A percentile compares a stretch with the other conserved stretches of the same genome.
These are phyloP conservation scores for Butorides virescens DNA, from an alignment of 2,113 vertebrate genomes.

Conservation along the genomic window DNA sequence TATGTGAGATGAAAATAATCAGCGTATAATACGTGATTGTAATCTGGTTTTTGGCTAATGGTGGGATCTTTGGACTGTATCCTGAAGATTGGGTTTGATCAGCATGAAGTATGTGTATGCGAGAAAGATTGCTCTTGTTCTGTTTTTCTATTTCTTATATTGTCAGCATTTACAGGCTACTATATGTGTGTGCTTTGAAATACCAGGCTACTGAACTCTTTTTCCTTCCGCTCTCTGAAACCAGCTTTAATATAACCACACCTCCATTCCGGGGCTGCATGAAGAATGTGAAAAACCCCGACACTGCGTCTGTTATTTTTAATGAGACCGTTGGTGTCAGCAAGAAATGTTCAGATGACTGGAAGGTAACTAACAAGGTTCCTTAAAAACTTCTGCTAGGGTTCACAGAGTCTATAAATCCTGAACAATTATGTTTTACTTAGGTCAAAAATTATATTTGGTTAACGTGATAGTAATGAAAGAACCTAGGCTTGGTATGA, in stretches of 20 bases:
- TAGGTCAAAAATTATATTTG: neutral
- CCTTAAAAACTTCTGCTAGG: neutral
- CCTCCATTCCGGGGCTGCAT: conserved; percentile 88
- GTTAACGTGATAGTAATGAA: neutral
- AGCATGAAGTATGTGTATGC: neutral
- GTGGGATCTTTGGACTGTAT: neutral
- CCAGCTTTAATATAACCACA: conserved; percentile 83
- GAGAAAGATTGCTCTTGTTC: neutral
- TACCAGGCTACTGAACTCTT: neutral
- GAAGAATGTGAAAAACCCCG: conserved; percentile 71
- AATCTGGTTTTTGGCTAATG: neutral
- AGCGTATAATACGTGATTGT: neutral
- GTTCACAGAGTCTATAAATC: neutral
- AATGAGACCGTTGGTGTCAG: conserved; percentile 83
- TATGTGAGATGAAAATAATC: neutral
- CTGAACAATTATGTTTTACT: neutral
- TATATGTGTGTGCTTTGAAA: neutral
- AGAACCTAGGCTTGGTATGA: neutral
- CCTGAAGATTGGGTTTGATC: neutral
- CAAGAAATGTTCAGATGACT: conserved; percentile 81
- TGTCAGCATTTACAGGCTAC: neutral
- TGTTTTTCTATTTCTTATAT: neutral
- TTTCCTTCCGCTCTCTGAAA: neutral
- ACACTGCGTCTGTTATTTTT: conserved; percentile 26
- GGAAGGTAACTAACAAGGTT: conserved; percentile 76